Conservation (phyloP, 2,888 invertebrate species). For the Polyommatus icarus region DNA sequence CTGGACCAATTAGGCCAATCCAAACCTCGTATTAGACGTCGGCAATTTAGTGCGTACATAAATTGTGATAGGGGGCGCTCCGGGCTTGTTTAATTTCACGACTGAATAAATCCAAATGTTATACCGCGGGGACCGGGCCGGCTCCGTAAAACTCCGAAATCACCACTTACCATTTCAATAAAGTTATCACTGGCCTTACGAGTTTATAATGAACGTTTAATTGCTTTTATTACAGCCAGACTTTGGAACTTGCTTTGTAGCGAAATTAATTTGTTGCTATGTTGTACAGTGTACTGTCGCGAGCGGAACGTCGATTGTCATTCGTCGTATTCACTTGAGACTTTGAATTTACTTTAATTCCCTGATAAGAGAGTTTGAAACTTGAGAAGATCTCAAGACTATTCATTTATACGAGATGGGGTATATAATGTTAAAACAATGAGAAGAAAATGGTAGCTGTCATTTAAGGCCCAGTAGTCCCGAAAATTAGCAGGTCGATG, state of each 20-base stretch:
- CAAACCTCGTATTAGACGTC: slow-evolving; percentile 56
- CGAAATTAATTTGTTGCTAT: background rate
- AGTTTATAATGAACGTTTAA: slow-evolving; percentile 27
- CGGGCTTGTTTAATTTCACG: slow-evolving; percentile 78
- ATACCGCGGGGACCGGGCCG: slow-evolving; percentile 60
- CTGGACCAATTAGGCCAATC: slow-evolving; percentile 66
- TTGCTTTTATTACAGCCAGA: background rate
- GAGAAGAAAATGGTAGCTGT: background rate
- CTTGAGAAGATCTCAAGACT: background rate
- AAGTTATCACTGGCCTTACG: slow-evolving; percentile 31
- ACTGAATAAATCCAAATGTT: slow-evolving; percentile 78
- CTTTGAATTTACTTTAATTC: background rate
- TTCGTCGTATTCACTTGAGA: background rate
- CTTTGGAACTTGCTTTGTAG: background rate
- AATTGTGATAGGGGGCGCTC: slow-evolving; percentile 72
- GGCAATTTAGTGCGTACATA: slow-evolving; percentile 76
- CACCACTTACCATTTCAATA: slow-evolving; percentile 40
- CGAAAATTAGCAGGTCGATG: too few species aligned
- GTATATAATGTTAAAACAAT: too few species aligned
- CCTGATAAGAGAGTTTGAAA: background rate
- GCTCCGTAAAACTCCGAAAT: slow-evolving; percentile 63
- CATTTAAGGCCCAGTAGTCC: too few species aligned
- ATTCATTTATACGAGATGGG: too few species aligned
- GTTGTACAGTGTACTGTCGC: background rate
- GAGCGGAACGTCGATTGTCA: background rate